Base-by-base conservation (phyloP, 2,113 vertebrate genomes). In the Panurus biarmicus region DNA sequence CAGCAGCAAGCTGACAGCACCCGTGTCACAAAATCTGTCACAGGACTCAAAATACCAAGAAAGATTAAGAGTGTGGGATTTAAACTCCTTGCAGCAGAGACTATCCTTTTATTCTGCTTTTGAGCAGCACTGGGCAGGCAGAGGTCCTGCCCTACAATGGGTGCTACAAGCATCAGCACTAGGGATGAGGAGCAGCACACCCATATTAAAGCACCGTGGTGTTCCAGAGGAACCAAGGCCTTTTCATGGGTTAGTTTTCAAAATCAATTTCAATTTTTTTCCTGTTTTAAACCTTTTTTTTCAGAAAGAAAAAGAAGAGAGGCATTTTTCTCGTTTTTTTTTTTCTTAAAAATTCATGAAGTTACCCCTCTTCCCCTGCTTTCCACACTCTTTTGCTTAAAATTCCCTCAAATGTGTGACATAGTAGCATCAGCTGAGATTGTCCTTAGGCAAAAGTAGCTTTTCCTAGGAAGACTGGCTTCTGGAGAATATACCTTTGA, bases 151-250 rank as follows among this genome's bases (percentile, higher is more conserved):
- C 24, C 45, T 87, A 45, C 45, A 29, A 29, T 0, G 1, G 23
- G 40, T 48, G 66, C 40, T 69, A 18, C 0, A 0, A 76, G 50
- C 1, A 0, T 22, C 6, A 3, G 28, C 47, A 42, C 33, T 5
- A 29, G 28, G 24, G 9, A 47, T 60, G 24, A 72, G 85, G 40
- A 3, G 19, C 62, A 74, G 36, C 0, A 0, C 6, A 25, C 5
- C 9, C 2, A 0, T 24, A 38, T 33, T 38, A 87, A 93, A 61
- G 29, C 48, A 65, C 31, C 0, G 0, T 21, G 36, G 9, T 71
- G 7, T 57, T 90, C 82, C 54, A 79, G 62, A 85, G 36, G 53
- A 85, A 54, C 5, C 0, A 1, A 84, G 28, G 24, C 19, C 25
- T 76, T 94, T 53, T 65, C 26, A 65, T 45, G 21, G 23, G 10